A percentile compares a stretch with the other conserved stretches of the same genome.
Conservation (phyloP, 2,888 invertebrate species). For the Heptascelio sp. region DNA sequence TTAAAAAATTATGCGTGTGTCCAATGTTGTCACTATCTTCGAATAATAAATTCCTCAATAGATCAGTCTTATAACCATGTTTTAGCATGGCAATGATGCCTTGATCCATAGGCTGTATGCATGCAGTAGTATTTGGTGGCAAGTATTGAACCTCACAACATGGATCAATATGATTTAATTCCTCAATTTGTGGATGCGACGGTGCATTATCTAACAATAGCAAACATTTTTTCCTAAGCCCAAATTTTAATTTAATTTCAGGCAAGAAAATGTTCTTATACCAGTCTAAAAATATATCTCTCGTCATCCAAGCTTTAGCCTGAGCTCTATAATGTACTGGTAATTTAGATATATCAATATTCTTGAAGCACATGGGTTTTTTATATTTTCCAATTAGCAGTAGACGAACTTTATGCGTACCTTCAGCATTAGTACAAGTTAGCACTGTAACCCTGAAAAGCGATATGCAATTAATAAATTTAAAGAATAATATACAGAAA, state of each 20-base stretch:
- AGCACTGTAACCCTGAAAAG: constrained; percentile 5
- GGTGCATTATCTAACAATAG: constrained; percentile 22
- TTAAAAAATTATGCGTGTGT: constrained; percentile 1
- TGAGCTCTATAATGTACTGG: constrained; percentile 23
- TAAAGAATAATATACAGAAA: neutral
- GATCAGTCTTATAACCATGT: neutral
- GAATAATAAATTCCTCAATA: constrained; percentile 20
- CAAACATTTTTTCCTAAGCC: constrained; percentile 18
- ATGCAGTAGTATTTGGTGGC: neutral
- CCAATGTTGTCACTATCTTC: neutral
- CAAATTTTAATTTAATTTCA: constrained; percentile 19
- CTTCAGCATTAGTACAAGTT: constrained; percentile 27
- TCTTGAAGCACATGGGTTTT: constrained; percentile 31
- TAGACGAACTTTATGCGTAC: constrained; percentile 17
- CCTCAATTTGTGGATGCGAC: constrained; percentile 15
- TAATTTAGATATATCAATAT: constrained; percentile 20
- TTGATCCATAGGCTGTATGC: constrained; percentile 5
- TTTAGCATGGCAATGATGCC: constrained; percentile 24
- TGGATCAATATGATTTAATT: constrained; percentile 22
- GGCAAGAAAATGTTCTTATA: constrained; percentile 35
- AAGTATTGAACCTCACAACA: constrained; percentile 10
- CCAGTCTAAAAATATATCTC: constrained; percentile 29
- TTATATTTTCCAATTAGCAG: constrained; percentile 27
- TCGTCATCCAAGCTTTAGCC: constrained; percentile 23
- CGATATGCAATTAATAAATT: constrained; percentile 4